Conservation (phyloP, 1,140 invertebrate genomes). For the Pogonus chalceus region DNA sequence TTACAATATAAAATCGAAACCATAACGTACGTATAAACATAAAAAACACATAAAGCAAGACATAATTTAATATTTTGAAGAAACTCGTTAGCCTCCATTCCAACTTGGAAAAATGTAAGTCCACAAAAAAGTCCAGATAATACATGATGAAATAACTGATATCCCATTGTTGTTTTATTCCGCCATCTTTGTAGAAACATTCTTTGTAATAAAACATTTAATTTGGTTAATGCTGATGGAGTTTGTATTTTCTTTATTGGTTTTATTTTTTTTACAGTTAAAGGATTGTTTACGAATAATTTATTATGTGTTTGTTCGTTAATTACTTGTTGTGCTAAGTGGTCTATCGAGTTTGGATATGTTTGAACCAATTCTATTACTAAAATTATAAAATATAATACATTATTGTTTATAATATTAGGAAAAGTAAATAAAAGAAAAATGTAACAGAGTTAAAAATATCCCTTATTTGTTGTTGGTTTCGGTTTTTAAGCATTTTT, state of each 20-base stretch:
- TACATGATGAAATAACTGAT: slow-evolving; percentile 45
- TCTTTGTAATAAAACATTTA: slow-evolving; percentile 31
- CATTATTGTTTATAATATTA: too few relatives aligned
- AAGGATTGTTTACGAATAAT: neutral
- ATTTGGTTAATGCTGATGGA: slow-evolving; percentile 20
- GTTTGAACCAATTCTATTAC: slow-evolving; percentile 38
- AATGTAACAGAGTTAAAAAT: neutral
- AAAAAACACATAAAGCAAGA: slow-evolving; percentile 45
- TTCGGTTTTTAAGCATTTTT: too few relatives aligned
- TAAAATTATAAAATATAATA: too few relatives aligned
- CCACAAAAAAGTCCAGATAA: slow-evolving; percentile 42
- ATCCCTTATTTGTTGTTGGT: slow-evolving; percentile 4
- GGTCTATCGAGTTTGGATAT: slow-evolving; percentile 28
- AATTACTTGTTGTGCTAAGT: slow-evolving; percentile 16
- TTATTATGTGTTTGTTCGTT: slow-evolving; percentile 17
- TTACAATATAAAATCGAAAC: slow-evolving; percentile 48
- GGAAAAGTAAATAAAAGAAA: slow-evolving; percentile 11
- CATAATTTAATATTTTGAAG: slow-evolving; percentile 50
- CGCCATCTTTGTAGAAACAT: slow-evolving; percentile 43
- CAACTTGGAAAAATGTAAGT: slow-evolving; percentile 43
- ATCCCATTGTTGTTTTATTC: slow-evolving; percentile 43
- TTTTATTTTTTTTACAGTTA: slow-evolving; percentile 21
- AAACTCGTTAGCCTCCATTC: slow-evolving; percentile 40
- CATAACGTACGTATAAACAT: slow-evolving; percentile 53
- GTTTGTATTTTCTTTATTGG: neutral